These are phyloP conservation scores for Chloroclysta siterata DNA, from an alignment of 2,888 invertebrate genomes.

Conservation along the genomic window DNA sequence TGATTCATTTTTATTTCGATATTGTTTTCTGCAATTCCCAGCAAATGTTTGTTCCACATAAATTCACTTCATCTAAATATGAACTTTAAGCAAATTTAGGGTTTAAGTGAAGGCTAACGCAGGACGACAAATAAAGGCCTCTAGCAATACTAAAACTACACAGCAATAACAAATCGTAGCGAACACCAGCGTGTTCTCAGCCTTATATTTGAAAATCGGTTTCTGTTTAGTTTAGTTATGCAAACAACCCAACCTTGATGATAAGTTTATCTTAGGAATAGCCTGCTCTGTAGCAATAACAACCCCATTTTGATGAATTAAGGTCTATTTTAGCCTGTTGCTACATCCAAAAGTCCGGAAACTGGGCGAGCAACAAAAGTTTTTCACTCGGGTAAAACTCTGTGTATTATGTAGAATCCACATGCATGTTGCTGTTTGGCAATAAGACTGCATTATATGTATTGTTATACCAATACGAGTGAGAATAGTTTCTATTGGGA, in stretches of 20 bases:
- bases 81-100: too few species aligned
- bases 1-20: too few species aligned
- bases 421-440: too few species aligned
- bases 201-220: conserved; percentile 1
- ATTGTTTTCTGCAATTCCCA: too few species aligned
- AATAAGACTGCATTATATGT: too few species aligned
- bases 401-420: too few species aligned
- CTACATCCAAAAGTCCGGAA: not conserved
- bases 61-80: too few species aligned
- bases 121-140: too few species aligned
- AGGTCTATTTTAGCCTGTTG: not conserved
- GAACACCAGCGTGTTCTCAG: not conserved
- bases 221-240: conserved; percentile 17
- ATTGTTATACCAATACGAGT: not conserved
- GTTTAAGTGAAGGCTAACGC: too few species aligned
- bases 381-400: not conserved
- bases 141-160: too few species aligned
- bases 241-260: conserved; percentile 6
- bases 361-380: not conserved
- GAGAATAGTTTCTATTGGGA: not conserved
- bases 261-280: conserved; percentile 17
- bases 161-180: too few species aligned
- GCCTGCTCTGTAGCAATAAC: conserved; percentile 8
- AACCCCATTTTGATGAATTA: not conserved
- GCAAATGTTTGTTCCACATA: not conserved